These are phyloP conservation scores for Porites lobata DNA, from an alignment of 92 coral and sea anemone species.

Conservation along the genomic window DNA sequence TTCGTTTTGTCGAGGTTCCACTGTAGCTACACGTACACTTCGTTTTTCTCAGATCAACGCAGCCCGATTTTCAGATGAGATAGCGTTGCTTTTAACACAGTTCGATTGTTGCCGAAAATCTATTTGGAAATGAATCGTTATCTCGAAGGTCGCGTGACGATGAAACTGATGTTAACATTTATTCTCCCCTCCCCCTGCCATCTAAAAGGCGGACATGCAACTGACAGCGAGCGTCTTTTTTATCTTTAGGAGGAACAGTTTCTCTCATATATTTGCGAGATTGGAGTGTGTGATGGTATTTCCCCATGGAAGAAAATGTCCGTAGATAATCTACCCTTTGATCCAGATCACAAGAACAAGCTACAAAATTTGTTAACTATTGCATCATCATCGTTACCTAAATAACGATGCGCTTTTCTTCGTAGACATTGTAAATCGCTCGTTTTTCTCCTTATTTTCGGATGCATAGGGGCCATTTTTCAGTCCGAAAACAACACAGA, in stretches of 20 bases:
- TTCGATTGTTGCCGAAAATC: too few relatives aligned
- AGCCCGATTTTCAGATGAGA: too few relatives aligned
- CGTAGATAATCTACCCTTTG: constrained; percentile 89
- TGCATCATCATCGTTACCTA: not conserved
- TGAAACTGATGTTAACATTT: not conserved
- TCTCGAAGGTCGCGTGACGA: too few relatives aligned
- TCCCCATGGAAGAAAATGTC: constrained; percentile 62
- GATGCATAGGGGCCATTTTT: not conserved
- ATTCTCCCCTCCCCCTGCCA: too few relatives aligned
- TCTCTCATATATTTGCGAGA: constrained; percentile 60
- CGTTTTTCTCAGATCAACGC: too few relatives aligned
- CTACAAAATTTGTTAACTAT: constrained; percentile 50
- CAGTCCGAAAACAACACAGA: too few relatives aligned
- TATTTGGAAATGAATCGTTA: too few relatives aligned
- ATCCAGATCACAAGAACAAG: constrained; percentile 76
- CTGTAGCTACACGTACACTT: too few relatives aligned
- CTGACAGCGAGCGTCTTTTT: not conserved
- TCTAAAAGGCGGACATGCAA: constrained; percentile 1
- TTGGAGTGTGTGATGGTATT: constrained; percentile 83
- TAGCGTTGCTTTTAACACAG: too few relatives aligned
- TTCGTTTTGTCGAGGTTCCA: too few relatives aligned
- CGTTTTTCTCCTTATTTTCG: not conserved
- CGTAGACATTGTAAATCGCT: too few relatives aligned
- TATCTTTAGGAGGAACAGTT: constrained; percentile 77
- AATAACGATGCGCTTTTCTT: not conserved